phyloP scores from a whole-genome alignment of 2,888 invertebrate genomes.

The Eupithecia subumbrata region DNA sequence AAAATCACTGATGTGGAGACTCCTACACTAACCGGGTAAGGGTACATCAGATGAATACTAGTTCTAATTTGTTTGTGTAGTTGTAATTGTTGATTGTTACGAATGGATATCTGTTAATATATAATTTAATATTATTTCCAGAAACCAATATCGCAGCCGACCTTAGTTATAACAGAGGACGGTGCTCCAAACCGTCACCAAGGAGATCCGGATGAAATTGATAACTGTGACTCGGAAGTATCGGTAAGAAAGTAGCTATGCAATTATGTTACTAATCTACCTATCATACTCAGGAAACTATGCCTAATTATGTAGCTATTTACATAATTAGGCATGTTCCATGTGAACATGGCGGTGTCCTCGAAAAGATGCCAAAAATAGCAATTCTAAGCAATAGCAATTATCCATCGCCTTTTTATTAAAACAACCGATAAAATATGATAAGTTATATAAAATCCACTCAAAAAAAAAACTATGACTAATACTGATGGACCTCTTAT shows the following conservation, averaged over 20 bases:
- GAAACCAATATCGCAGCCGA: slow-evolving; percentile 60
- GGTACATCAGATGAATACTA: background rate
- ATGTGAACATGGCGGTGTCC: too few relatives aligned
- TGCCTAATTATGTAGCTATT: too few relatives aligned
- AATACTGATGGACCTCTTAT: too few relatives aligned
- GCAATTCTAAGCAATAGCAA: background rate
- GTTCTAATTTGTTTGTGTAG: too few relatives aligned
- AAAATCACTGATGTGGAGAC: background rate
- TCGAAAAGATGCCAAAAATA: background rate
- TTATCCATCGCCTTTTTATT: background rate
- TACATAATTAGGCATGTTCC: too few relatives aligned
- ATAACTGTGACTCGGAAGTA: slow-evolving; percentile 62
- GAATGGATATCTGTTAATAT: background rate
- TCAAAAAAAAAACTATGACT: too few relatives aligned
- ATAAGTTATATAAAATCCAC: too few relatives aligned
- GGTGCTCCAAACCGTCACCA: slow-evolving; percentile 54
- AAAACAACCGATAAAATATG: background rate
- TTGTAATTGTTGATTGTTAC: too few relatives aligned
- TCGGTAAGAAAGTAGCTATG: slow-evolving; percentile 54
- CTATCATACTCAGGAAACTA: too few relatives aligned
- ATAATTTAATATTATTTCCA: slow-evolving; percentile 47
- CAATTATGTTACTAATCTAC: background rate
- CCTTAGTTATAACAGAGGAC: slow-evolving; percentile 52
- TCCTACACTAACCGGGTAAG: background rate
- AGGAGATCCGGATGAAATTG: slow-evolving; percentile 62